Evolutionary conservation across 2,113 vertebrate genomes (phyloP).

Genomic region (Isurus oxyrinchus): DNA sequence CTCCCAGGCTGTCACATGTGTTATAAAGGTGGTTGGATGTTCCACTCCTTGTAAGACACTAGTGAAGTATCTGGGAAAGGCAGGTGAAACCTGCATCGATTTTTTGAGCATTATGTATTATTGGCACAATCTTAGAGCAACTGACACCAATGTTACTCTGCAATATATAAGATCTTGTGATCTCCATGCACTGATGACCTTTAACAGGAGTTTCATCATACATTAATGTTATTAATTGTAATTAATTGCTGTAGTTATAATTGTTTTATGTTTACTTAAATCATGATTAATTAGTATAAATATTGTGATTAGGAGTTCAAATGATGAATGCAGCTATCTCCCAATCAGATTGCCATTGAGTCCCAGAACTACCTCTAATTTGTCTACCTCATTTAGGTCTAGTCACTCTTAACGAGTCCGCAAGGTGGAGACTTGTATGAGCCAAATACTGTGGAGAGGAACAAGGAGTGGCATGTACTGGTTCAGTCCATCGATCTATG

Average conservation of each 20-base stretch:
- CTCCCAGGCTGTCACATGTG: too few relatives aligned
- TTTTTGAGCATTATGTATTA: neutral
- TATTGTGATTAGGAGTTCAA: neutral
- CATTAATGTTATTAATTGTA: neutral
- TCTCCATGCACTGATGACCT: neutral
- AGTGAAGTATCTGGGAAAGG: neutral
- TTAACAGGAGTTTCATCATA: neutral
- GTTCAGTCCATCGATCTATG: neutral
- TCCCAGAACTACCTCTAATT: neutral
- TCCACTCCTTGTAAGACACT: neutral
- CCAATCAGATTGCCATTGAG: neutral
- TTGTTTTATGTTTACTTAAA: constrained; percentile 8
- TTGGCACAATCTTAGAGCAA: neutral
- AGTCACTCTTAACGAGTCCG: neutral
- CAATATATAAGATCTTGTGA: neutral
- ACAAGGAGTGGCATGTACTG: neutral
- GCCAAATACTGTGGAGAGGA: neutral
- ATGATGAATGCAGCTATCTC: neutral
- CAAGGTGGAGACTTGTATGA: neutral
- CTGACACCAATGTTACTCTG: neutral
- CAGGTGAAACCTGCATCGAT: neutral
- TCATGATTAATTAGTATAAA: neutral
- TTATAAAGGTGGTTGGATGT: neutral
- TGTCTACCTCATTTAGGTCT: neutral
- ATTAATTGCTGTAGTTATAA: neutral